These are phyloP conservation scores for Argya squamiceps DNA, from an alignment of 2,797 vertebrate species.

Conservation along the genomic window DNA sequence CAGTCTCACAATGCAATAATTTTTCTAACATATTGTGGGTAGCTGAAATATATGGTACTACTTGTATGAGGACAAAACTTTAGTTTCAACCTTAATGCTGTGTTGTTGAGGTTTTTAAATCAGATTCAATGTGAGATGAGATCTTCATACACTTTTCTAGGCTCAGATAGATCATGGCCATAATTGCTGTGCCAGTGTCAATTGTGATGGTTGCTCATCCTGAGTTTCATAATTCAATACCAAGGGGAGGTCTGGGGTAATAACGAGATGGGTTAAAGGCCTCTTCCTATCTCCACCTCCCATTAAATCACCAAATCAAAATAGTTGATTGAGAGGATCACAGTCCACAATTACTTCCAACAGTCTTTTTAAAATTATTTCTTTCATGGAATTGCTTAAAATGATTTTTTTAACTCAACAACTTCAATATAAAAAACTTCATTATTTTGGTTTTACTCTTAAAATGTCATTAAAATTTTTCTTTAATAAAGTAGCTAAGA, in stretches of 20 bases:
- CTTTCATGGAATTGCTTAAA: background rate
- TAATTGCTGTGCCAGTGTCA: background rate
- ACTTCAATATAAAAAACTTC: background rate
- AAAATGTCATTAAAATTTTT: background rate
- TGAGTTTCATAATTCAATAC: background rate
- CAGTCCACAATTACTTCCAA: background rate
- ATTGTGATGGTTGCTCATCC: background rate
- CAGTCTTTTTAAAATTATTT: background rate
- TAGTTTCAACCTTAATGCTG: background rate
- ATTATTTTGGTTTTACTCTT: background rate
- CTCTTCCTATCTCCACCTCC: background rate
- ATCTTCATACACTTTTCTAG: background rate
- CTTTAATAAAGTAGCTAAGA: background rate
- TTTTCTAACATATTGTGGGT: background rate
- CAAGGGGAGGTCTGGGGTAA: background rate
- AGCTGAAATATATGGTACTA: conserved; percentile 10
- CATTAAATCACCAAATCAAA: background rate
- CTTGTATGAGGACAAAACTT: background rate
- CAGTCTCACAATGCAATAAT: background rate
- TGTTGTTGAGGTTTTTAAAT: background rate
- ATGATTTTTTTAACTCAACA: background rate
- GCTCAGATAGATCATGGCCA: background rate
- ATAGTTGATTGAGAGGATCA: background rate
- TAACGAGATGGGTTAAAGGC: background rate
- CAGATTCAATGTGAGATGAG: background rate